Base-by-base conservation (phyloP, 2,797 vertebrate species). In the Neosalanx taihuensis region DNA sequence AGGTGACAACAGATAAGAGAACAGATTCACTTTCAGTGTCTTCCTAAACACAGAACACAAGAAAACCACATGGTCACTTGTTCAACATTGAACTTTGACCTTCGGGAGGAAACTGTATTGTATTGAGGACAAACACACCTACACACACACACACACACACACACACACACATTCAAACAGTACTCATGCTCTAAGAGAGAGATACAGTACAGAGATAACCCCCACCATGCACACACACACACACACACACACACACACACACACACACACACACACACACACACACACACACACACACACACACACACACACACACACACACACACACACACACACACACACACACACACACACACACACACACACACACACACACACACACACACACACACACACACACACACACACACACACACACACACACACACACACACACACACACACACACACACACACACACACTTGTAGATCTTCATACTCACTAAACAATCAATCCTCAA, bases 1-100 rank as follows among this genome's bases (percentile, higher is more conserved):
- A 33, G 33, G 33, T 33, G 33, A 33, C 33, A 33, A 33, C 33
- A 33, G 33, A 33, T 33, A 33, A n/a, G n/a, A n/a, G n/a, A n/a
- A n/a, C n/a, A n/a, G n/a, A 74, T 70, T 62, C 64, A 72, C 68
- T 70, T 79, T 71, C n/a, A 37, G 33, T 76, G 72, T 77, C 75
- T 77, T n/a, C n/a, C n/a, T n/a, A n/a, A n/a, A 72, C 67, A 69
- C 75, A 74, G 72, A 56, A 3, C 18, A 15, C 18, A 58, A n/a
- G 56, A 58, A 23, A 58, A n/a, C 20, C 6, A 7, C 23, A 6
- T 20, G 9, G 5, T 58, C 56, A 58, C 56, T 41, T n/a, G 56
- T 20, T 20, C 23, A 23, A 58, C 56, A 2, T 75, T 37, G 6
- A 37, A 65, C 70, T 57, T 41, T 41, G 37, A 41, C 37, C 37